Conservation (phyloP, 30 jellyfish, hydroid and myxozoan species). For the Hydractinia echinata region DNA sequence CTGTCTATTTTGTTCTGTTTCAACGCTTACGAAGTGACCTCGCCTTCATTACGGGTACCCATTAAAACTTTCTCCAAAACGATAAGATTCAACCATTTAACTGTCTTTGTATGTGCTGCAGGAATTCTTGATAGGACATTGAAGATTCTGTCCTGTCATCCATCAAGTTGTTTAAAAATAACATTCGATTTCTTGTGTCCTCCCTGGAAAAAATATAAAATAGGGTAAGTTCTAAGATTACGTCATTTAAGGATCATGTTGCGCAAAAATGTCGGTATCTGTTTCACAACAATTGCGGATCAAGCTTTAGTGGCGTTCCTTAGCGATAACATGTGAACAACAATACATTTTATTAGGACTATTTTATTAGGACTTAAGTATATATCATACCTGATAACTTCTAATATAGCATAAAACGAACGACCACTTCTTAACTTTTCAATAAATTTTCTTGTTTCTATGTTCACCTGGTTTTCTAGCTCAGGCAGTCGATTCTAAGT, state of each 20-base stretch:
- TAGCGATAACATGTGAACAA: no score
- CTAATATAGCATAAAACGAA: conserved; percentile 46
- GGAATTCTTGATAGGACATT: conserved; percentile 92
- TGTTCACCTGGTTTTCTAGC: conserved; percentile 50
- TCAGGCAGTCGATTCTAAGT: conserved; percentile 68
- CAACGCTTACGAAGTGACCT: no score
- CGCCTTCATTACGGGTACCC: no score
- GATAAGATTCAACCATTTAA: conserved; percentile 36
- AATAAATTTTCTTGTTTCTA: conserved; percentile 52
- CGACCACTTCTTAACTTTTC: conserved; percentile 49
- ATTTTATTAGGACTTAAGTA: neutral
- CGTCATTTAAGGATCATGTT: no score
- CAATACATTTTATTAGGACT: no score
- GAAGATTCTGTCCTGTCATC: conserved; percentile 95
- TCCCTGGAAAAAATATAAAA: conserved; percentile 41
- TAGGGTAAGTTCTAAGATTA: no score
- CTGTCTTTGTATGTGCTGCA: conserved; percentile 84
- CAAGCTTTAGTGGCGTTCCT: no score
- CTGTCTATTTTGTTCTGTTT: no score
- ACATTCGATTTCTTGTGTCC: conserved; percentile 74
- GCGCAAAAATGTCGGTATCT: no score
- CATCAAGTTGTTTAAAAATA: conserved; percentile 58
- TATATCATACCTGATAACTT: conserved; percentile 63
- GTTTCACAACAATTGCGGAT: no score
- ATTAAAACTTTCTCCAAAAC: no score